Evolutionary conservation across 2,888 invertebrate species (phyloP), one percentile per base, ranked within the genome.

Genomic region (Scrobipalpa atriplicella): DNA sequence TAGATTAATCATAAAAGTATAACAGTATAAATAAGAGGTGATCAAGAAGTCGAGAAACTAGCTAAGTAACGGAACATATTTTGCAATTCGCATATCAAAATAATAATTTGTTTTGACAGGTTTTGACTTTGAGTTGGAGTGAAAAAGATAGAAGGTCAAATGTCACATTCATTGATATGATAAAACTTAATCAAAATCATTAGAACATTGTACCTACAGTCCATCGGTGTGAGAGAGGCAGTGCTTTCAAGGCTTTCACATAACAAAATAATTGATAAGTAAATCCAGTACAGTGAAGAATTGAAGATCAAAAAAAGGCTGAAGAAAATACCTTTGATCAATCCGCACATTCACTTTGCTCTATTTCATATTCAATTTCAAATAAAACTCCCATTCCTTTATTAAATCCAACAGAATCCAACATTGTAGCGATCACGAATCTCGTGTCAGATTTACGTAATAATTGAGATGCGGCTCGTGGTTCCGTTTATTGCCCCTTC

Each of bases 1-100:
- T 62, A 62, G 62, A 62, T 62, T 62, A 43, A 62, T 62, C 62
- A 43, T 11, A 62, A 62, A 62, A 43, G 43, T 61, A 29, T 29
- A 29, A 29, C 29, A 29, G 36, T 62, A 62, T 13, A 13, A 61
- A n/a, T 6, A 43, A n/a, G n/a, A n/a, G n/a, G n/a, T n/a, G 11
- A 10, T 39, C 61, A 39, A 18, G 29, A 3, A 29, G 2, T 61
- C 16, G 38, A 18, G 38, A 39, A 61, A 61, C 61, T 39, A n/a
- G 19, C 16, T 9, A 52, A 52, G 52, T 52, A 52, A 52, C 52
- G 52, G 52, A 2, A 52, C 11, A 36, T 36, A 39, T 18, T 61
- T 61, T 61, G 61, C 61, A 61, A 61, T 39, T 16, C 18, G 18
- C 9, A 52, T 52, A 18, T 13, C 13, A 18, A 52, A n/a, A 19